Base-by-base conservation (phyloP, 2,113 vertebrate species). In the Hemiprocne comata region DNA sequence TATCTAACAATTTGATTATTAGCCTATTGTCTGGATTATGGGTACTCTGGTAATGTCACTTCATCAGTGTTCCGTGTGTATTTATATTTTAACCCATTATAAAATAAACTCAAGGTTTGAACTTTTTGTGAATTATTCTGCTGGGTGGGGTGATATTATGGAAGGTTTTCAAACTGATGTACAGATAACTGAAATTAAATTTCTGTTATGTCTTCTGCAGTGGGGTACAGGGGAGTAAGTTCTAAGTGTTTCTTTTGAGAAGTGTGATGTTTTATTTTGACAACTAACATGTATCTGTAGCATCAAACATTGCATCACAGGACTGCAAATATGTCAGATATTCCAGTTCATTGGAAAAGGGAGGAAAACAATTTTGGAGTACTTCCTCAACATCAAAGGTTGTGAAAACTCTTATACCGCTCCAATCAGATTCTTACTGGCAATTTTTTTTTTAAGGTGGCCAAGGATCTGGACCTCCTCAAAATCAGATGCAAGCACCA, bases 401-500 rank as follows among this genome's bases (percentile, higher is more conserved):
- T 73, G 44, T 90, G 44, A 80, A 38, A 92, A 73, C 29, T 62
- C n/a, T 58, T 57, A 3, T 11, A 25, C 62, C 31, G 44, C 53
- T 94, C 70, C 36, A 33, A 1, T 77, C 26, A 44, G 33, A 93
- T 92, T 85, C 87, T 97, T 84, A 74, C 36, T 46, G 84, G 48
- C 67, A 36, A 18, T 91, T 90, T 90, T 96, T 79, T 72, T 90
- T 87, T 81, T 65, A 96, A 98, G 98, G 97, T 98, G 98, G 97
- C 69, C 98, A 99, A 98, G 99, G 98, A 92, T 97, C 97, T 98
- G 99, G 96, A 97, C 98, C 97, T 98, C 98, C 97, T 93, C 98
- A 98, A 93, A 99, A 98, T 97, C 98, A 99, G 95, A 98, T 99
- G 98, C 99, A 99, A 87, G 98, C 98, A 94, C 96, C 98, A 42